Evolutionary conservation across 2,113 vertebrate genomes (phyloP), one percentile per base, ranked within the genome.

Genomic region (Lagopus leucura): DNA sequence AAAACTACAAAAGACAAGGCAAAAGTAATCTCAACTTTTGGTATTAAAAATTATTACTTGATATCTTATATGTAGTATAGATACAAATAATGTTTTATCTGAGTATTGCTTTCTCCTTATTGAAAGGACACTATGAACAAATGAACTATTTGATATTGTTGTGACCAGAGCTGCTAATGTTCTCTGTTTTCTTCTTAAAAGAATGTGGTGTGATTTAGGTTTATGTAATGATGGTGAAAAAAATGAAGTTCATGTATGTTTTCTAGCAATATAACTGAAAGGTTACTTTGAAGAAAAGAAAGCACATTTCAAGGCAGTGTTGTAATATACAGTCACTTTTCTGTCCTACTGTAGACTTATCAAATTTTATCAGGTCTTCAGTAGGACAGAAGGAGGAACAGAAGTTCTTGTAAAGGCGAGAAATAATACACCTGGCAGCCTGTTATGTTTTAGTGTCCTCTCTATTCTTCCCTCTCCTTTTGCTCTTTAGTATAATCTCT

Each of bases 401-500:
- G 21, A 54, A 47, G 20, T 73, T 42, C 27, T 76, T 75, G 8
- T 73, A 65, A 27, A 82, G 7, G n/a, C 5, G 1, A 84, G 66
- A 88, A 91, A 65, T 30, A 58, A 60, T 27, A 7, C 57, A 6
- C 63, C 28, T 77, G 81, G 28, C 32, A 86, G 18, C 30, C 15
- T 89, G 38, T 86, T 93, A 91, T 88, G 18, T 66, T 89, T 92
- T 65, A 25, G 3, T 38, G 47, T 89, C 83, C 52, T 20, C 18
- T 93, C 64, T 79, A 20, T 71, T 52, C 24, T 92, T 73, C 48
- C 87, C 47, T 72, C 67, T 73, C 34, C 20, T 17, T 57, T 48
- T 76, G 25, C 32, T 67, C 91, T 58, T 94, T 60, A 14, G 1
- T 87, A 30, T 94, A 81, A 64, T 86, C 50, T 91, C 70, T 95